These are phyloP conservation scores for Gallinago nigripennis DNA, from an alignment of 2,797 vertebrate species.

Conservation along the genomic window DNA sequence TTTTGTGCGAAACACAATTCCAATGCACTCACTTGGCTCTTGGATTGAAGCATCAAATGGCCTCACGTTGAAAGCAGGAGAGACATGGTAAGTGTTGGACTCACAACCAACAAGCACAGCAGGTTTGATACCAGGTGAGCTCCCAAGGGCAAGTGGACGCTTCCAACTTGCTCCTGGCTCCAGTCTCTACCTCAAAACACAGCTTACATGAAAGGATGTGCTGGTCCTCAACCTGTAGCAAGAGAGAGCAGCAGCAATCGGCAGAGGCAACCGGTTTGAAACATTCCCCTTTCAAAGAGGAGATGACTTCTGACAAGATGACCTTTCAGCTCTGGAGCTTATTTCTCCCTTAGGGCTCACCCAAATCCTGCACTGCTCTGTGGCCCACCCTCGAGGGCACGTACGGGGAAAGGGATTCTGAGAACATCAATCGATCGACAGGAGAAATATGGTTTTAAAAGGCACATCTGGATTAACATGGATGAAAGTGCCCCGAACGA, in stretches of 20 bases:
- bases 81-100: fast-evolving
- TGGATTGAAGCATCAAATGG: fast-evolving
- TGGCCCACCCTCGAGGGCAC: not conserved
- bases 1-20: not conserved
- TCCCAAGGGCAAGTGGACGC: not conserved
- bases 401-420: not conserved
- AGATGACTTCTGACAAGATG: not conserved
- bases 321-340: not conserved
- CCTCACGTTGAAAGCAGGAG: not conserved
- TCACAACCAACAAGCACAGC: not conserved
- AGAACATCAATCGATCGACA: not conserved
- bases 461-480: slow-evolving; percentile 30
- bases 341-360: not conserved
- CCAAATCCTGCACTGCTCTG: not conserved
- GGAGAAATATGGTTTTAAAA: not conserved
- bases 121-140: not conserved
- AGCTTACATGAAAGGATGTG: not conserved
- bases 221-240: not conserved
- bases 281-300: not conserved
- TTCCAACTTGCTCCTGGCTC: not conserved
- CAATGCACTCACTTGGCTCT: not conserved
- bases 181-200: not conserved
- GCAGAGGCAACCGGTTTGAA: not conserved
- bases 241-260: not conserved
- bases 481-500: slow-evolving; percentile 4